phyloP scores from a whole-genome alignment of 2,888 invertebrate genomes.

The Trichacis sp. region DNA sequence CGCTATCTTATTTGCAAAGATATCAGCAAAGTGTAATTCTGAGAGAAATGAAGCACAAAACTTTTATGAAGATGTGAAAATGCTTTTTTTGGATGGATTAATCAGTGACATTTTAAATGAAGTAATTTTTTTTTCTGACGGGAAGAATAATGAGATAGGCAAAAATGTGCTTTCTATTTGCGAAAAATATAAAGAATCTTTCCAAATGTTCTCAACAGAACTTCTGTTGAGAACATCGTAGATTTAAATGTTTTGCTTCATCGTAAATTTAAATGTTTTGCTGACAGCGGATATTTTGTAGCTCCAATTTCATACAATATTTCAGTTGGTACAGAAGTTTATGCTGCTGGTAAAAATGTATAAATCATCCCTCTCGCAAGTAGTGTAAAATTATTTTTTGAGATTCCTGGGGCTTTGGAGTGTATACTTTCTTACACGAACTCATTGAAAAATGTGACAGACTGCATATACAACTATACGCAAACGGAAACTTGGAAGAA shows the following conservation, averaged over 20 bases:
- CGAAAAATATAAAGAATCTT: not conserved
- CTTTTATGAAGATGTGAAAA: not conserved
- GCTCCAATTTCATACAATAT: not conserved
- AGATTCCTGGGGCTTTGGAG: slow-evolving; percentile 13
- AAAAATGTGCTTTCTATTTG: too few relatives aligned
- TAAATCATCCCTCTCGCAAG: not conserved
- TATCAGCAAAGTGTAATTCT: not conserved
- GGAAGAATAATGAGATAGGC: too few relatives aligned
- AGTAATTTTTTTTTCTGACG: too few relatives aligned
- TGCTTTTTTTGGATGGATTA: not conserved
- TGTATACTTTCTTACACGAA: slow-evolving; percentile 22
- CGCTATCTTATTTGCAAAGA: not conserved
- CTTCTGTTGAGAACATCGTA: too few relatives aligned
- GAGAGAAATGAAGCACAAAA: not conserved
- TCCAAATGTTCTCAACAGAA: not conserved
- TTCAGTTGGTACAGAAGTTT: not conserved
- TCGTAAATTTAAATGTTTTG: not conserved
- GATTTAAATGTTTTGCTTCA: too few relatives aligned
- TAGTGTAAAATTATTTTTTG: not conserved
- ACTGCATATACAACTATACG: too few relatives aligned
- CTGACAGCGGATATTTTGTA: not conserved
- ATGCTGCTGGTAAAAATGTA: not conserved
- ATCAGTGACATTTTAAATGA: too few relatives aligned
- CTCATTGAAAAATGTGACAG: slow-evolving; percentile 5
- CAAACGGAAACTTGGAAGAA: slow-evolving; percentile 15